phyloP scores from a whole-genome alignment of 2,113 vertebrate species.

The Lichenostomus cassidix region DNA sequence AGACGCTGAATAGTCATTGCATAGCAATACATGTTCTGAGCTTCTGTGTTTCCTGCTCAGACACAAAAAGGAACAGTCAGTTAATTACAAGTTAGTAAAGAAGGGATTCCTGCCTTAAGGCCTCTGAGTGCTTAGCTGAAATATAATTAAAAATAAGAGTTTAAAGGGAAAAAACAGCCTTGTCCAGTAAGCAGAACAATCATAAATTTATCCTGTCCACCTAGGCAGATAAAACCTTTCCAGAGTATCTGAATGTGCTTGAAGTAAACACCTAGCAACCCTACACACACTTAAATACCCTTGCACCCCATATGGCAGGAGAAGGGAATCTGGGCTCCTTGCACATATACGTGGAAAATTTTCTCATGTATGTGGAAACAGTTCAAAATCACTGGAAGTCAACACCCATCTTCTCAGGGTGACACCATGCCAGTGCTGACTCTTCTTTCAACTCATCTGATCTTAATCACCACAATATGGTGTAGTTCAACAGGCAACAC shows the following conservation, averaged over 20 bases:
- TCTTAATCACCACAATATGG: neutral
- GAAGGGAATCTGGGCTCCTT: neutral
- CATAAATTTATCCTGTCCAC: neutral
- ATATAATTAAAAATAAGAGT: neutral
- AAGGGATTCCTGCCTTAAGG: slow-evolving; percentile 3
- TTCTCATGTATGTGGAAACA: neutral
- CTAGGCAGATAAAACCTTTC: neutral
- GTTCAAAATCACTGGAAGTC: neutral
- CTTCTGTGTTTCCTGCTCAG: neutral
- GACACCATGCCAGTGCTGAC: neutral
- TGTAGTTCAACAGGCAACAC: neutral
- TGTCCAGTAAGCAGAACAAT: neutral
- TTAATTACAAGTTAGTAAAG: slow-evolving; percentile 17
- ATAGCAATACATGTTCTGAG: neutral
- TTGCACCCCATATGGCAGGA: neutral
- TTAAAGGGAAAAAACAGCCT: neutral
- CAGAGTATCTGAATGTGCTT: neutral
- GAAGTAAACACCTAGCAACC: neutral
- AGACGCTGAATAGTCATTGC: neutral
- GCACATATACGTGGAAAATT: neutral
- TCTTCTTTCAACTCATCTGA: neutral
- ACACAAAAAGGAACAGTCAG: neutral
- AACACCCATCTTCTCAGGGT: neutral
- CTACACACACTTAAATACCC: neutral
- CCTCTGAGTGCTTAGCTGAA: neutral